Base-by-base conservation (phyloP, 2,797 vertebrate species). In the Acanthopagrus latus region DNA sequence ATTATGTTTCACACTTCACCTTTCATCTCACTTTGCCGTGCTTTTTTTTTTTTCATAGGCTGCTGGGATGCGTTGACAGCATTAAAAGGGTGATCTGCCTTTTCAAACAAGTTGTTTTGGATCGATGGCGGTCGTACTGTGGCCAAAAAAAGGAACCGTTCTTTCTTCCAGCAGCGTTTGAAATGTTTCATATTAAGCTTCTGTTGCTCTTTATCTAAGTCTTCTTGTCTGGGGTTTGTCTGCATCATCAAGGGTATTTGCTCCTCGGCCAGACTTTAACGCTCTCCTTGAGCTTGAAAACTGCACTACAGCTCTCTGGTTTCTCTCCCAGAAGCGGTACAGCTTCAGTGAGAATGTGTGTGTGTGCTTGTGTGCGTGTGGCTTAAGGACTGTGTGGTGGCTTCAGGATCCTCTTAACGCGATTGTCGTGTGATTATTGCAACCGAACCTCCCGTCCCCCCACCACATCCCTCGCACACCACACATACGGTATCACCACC, bases 381-480 rank as follows among this genome's bases (percentile, higher is more conserved):
- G 83, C 85, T 91, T 86, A 83, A 82, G 80, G 83, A 78, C 74
- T 74, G 81, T 74, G 59, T 67, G 69, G 80, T 82, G 85, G 86
- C 82, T 87, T 65, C 23, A 88, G 81, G 86, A 91, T 91, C 82
- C 65, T 90, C 88, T 88, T 92, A 92, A 93, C 80, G 7, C 59
- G 82, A 92, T 93, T 93, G 88, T 84, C 58, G 64, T 86, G 86
- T 87, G 89, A 92, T 92, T 91, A 90, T 90, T 89, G 87, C 64
- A 78, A 81, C 76, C 65, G 54, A 84, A 73, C 79, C 79, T 29
- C 29, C 29, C 29, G 29, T 29, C 62, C 3, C 33, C 25, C 63
- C 12, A 18, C 46, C 52, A 17, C 13, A 48, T 66, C 48, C 60
- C 64, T 69, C 41, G 18, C 62, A 65, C 79, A 84, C 78, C 62